Conservation (phyloP, 1,140 invertebrate species). For the Calliphora vicina region DNA sequence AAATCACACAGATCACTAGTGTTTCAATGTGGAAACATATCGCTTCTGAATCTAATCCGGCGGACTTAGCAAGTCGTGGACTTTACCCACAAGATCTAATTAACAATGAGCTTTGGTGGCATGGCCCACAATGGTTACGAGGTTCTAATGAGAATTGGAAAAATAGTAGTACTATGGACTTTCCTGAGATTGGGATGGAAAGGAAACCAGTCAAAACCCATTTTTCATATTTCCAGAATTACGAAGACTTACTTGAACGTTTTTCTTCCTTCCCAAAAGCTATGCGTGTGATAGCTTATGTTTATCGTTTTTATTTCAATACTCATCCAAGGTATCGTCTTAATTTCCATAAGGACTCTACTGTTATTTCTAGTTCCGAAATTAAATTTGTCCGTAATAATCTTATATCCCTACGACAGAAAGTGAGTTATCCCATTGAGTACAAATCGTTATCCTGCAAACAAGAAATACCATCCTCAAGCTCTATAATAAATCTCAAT, state of each 20-base stretch:
- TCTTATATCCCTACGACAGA: not conserved
- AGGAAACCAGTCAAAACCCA: not conserved
- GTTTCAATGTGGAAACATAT: not conserved
- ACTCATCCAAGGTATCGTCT: not conserved
- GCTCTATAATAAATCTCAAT: not conserved
- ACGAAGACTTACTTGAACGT: not conserved
- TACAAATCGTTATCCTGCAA: not conserved
- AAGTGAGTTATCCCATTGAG: not conserved
- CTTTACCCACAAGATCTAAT: not conserved
- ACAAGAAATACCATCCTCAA: not conserved
- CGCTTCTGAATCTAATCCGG: not conserved
- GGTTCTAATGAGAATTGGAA: not conserved
- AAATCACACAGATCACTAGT: not conserved
- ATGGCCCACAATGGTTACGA: not conserved
- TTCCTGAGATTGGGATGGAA: not conserved
- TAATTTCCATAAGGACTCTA: not conserved
- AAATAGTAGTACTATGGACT: not conserved
- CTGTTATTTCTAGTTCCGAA: not conserved
- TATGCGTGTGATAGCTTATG: not conserved
- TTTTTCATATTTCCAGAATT: not conserved
- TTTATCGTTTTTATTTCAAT: not conserved
- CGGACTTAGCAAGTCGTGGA: not conserved
- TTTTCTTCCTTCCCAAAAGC: not conserved
- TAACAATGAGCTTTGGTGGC: not conserved
- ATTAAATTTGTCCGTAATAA: not conserved